These are phyloP conservation scores for Paracentrotus lividus DNA, from an alignment of 53 echinoderm and acorn worm species.

Conservation along the genomic window DNA sequence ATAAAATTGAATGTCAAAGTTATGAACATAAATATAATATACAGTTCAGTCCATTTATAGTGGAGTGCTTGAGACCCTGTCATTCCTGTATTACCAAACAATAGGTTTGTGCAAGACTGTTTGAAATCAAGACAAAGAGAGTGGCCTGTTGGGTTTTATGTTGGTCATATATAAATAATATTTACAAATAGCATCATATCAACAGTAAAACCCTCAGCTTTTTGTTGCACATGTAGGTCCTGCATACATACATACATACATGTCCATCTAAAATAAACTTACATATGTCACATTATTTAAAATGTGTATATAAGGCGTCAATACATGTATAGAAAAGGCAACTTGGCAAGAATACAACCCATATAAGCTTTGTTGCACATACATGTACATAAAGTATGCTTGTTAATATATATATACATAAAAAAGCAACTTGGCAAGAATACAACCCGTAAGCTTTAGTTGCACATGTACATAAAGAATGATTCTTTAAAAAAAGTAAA, in stretches of 20 bases:
- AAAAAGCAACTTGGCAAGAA: constrained; percentile 8
- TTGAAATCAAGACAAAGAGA: too few species aligned
- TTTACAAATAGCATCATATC: neutral
- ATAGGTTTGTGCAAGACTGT: too few species aligned
- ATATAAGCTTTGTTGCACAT: neutral
- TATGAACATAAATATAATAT: too few species aligned
- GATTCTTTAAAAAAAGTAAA: neutral
- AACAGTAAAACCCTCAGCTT: neutral
- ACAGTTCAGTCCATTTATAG: too few species aligned
- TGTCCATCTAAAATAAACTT: neutral
- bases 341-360: neutral
- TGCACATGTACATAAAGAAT: neutral
- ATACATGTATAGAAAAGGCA: neutral
- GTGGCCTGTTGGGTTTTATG: too few species aligned
- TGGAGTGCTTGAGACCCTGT: too few species aligned
- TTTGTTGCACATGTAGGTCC: neutral
- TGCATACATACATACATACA: too few species aligned
- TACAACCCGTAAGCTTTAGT: neutral
- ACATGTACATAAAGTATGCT: neutral
- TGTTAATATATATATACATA: neutral
- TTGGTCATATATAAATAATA: neutral
- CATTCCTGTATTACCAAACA: too few species aligned
- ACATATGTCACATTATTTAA: neutral
- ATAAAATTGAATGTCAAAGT: too few species aligned
- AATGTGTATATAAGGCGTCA: neutral